Evolutionary conservation across 2,888 invertebrate species (phyloP).

Genomic region (Tenthredo mesomela): DNA sequence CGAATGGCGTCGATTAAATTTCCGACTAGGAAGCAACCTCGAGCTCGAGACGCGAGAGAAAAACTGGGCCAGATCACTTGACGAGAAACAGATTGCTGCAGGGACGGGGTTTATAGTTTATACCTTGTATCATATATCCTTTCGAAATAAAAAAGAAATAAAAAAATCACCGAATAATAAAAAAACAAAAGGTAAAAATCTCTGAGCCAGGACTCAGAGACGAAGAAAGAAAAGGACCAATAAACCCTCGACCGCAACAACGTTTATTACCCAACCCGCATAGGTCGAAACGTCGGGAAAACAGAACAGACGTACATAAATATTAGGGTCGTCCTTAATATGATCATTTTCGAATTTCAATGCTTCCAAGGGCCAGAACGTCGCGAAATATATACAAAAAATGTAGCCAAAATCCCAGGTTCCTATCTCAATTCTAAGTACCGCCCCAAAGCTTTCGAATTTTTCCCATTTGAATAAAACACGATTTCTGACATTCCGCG

Average conservation of each 20-base stretch:
- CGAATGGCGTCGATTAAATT: slow-evolving; percentile 39
- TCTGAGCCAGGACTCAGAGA: neutral
- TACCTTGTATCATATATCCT: neutral
- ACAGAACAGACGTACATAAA: neutral
- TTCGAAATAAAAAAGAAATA: neutral
- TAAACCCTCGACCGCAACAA: slow-evolving; percentile 34
- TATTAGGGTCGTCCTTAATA: neutral
- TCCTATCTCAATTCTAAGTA: too few relatives aligned
- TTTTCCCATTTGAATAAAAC: too few relatives aligned
- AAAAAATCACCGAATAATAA: neutral
- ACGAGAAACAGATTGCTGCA: slow-evolving; percentile 23
- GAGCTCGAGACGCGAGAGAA: neutral
- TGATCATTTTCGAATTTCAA: too few relatives aligned
- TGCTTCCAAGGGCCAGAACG: too few relatives aligned
- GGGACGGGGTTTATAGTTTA: neutral
- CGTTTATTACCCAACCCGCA: neutral
- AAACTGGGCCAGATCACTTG: slow-evolving; percentile 18
- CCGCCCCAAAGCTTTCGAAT: too few relatives aligned
- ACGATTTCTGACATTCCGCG: too few relatives aligned
- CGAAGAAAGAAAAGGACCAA: neutral
- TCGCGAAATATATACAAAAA: too few relatives aligned
- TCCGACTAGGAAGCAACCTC: neutral
- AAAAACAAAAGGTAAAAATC: neutral
- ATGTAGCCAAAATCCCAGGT: too few relatives aligned
- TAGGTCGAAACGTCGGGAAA: neutral